phyloP scores from a whole-genome alignment of 2,888 invertebrate genomes.

The Lymantria dispar region DNA sequence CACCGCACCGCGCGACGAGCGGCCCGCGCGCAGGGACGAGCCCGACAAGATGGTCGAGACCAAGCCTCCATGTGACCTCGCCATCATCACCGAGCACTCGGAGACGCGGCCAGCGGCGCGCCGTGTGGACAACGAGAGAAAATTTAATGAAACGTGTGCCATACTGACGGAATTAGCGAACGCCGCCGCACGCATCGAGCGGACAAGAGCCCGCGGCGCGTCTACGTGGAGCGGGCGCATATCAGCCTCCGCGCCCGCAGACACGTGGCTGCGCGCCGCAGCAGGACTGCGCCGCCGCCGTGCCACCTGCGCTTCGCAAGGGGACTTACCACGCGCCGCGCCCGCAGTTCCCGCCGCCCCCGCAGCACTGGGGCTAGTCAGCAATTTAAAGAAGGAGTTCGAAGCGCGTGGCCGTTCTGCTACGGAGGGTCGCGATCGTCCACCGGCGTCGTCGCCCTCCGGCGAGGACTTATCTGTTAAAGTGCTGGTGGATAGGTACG shows the following conservation, averaged over 20 bases:
- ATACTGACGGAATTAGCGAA: conserved; percentile 81
- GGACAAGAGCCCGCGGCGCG: conserved; percentile 59
- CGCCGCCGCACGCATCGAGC: conserved; percentile 65
- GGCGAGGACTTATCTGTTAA: conserved; percentile 87
- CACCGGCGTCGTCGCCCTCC: conserved; percentile 87
- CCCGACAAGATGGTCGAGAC: conserved; percentile 25
- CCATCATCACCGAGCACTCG: conserved; percentile 62
- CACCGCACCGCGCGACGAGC: conserved; percentile 29
- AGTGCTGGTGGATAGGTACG: conserved; percentile 89
- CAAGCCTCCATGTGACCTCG: conserved; percentile 55
- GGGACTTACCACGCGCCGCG: conserved; percentile 63
- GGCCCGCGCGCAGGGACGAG: conserved; percentile 45
- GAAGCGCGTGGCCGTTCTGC: conserved; percentile 83
- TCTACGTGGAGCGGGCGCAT: conserved; percentile 76
- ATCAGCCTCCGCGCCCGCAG: conserved; percentile 85
- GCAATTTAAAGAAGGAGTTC: conserved; percentile 93
- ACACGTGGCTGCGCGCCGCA: conserved; percentile 73
- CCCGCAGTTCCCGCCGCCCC: conserved; percentile 15
- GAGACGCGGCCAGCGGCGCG: conserved; percentile 39
- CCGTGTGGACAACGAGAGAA: conserved; percentile 64
- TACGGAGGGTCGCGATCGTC: conserved; percentile 36
- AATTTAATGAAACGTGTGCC: conserved; percentile 82
- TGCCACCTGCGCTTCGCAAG: conserved; percentile 63
- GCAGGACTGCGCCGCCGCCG: conserved; percentile 67
- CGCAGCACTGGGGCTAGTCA: conserved; percentile 87